Evolutionary conservation across 2,113 vertebrate species (phyloP).

Genomic region (Drymodes brunneopygia): DNA sequence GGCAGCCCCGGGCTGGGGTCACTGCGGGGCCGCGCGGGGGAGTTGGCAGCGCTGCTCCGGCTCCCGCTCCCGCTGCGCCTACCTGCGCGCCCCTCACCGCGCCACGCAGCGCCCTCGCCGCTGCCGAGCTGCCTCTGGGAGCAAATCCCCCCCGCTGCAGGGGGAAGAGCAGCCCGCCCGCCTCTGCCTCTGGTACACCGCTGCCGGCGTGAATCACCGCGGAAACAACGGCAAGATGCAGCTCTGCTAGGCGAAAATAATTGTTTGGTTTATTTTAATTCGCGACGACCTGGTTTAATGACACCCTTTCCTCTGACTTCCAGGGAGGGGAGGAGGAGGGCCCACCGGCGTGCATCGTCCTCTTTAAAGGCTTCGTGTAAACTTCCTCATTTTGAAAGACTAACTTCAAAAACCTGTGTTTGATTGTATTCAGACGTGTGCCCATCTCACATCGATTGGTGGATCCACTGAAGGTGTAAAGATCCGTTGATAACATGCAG

Average conservation of each 20-base stretch:
- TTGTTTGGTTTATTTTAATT: neutral
- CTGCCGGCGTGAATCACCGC: neutral
- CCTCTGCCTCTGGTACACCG: neutral
- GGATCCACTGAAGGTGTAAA: neutral
- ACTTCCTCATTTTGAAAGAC: neutral
- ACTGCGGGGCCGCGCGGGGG: slow-evolving; percentile 47
- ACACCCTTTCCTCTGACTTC: neutral
- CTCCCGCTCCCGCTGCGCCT: neutral
- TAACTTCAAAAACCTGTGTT: neutral
- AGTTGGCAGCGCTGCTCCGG: neutral
- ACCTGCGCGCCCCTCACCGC: neutral
- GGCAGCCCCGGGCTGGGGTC: slow-evolving; percentile 46
- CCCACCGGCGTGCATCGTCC: neutral
- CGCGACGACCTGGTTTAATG: neutral
- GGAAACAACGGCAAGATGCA: neutral
- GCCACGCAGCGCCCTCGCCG: neutral
- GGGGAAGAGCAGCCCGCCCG: neutral
- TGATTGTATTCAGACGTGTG: neutral
- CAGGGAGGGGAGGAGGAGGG: neutral
- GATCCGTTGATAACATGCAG: neutral
- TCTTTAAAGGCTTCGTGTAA: neutral
- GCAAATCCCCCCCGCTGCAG: neutral
- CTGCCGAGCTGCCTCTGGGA: neutral
- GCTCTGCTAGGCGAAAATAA: neutral
- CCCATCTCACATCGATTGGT: neutral